Percentiles rank a stretch among this genome's conserved stretches.
Conservation (phyloP, 2,888 invertebrate genomes). For the Temnothorax ravouxi region DNA sequence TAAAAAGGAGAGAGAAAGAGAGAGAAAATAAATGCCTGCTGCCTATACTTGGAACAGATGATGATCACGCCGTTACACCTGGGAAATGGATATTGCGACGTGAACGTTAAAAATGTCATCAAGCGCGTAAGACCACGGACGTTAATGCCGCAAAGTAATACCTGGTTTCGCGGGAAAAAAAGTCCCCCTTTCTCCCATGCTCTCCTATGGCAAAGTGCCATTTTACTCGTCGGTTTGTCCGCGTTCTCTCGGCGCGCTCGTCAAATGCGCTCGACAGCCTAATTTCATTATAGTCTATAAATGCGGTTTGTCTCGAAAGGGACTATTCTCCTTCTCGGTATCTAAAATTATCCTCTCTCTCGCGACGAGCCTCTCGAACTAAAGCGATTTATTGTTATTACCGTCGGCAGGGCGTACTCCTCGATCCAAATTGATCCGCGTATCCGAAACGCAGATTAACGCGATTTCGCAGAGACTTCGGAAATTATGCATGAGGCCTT, state of each 20-base stretch:
- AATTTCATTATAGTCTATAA: slow-evolving; percentile 41
- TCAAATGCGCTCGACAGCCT: slow-evolving; percentile 23
- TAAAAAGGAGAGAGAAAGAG: not conserved
- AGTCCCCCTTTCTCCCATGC: not conserved
- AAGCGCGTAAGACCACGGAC: slow-evolving; percentile 44
- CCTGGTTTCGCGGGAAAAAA: slow-evolving; percentile 53
- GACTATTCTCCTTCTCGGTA: slow-evolving; percentile 9
- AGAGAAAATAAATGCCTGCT: slow-evolving; percentile 41
- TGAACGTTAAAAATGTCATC: slow-evolving; percentile 66
- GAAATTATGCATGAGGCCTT: slow-evolving; percentile 76
- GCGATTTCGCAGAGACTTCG: slow-evolving; percentile 63
- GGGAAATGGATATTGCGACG: slow-evolving; percentile 60
- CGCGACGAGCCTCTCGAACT: slow-evolving; percentile 19
- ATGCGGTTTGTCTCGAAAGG: slow-evolving; percentile 32
- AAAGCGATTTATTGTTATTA: slow-evolving; percentile 42
- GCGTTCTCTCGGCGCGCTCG: slow-evolving; percentile 17
- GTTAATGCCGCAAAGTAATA: slow-evolving; percentile 59
- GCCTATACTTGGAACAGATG: slow-evolving; percentile 40
- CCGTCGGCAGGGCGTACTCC: slow-evolving; percentile 7
- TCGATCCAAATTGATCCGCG: slow-evolving; percentile 58
- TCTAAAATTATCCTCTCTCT: slow-evolving; percentile 27
- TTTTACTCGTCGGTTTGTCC: slow-evolving; percentile 14
- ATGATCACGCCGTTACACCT: slow-evolving; percentile 39
- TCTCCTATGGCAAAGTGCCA: slow-evolving; percentile 13
- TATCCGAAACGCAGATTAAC: slow-evolving; percentile 64